A percentile compares a stretch with the other conserved stretches of the same genome.
Evolutionary conservation across 2,888 invertebrate genomes (phyloP).

Genomic region (Formica aserva): DNA sequence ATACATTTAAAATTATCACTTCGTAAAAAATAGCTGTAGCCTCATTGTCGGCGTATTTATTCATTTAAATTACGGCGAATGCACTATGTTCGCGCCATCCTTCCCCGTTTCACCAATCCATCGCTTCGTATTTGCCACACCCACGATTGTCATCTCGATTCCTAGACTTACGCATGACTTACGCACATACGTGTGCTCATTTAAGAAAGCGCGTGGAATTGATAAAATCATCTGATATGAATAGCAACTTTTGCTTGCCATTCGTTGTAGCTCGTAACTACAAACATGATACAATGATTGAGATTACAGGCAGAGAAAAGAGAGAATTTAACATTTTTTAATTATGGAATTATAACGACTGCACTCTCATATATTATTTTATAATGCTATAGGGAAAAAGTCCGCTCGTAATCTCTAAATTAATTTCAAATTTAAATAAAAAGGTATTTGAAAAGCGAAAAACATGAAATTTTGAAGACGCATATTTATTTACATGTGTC

Average conservation of each 20-base stretch:
- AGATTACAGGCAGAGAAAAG: not conserved
- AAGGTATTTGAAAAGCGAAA: not conserved
- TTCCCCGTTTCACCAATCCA: constrained; percentile 69
- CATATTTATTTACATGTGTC: not conserved
- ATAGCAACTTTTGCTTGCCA: constrained; percentile 15
- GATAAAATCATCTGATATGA: not conserved
- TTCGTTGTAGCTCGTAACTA: not conserved
- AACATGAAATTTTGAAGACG: not conserved
- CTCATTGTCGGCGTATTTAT: not conserved
- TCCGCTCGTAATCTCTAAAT: no score
- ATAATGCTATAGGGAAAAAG: not conserved
- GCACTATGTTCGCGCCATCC: constrained; percentile 63
- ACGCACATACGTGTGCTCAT: not conserved
- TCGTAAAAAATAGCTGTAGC: not conserved
- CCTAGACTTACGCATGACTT: not conserved
- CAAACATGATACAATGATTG: constrained; percentile 2
- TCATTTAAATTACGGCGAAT: constrained; percentile 61
- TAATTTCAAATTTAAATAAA: not conserved
- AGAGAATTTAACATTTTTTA: not conserved
- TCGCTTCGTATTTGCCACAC: constrained; percentile 33
- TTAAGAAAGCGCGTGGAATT: constrained; percentile 32
- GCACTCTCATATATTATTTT: not conserved
- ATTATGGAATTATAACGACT: not conserved
- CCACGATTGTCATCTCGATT: constrained; percentile 38
- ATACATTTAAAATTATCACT: not conserved